Percentiles rank a stretch among this genome's conserved stretches.
Conservation (phyloP, 2,888 invertebrate species). For the Drosophila kanekoi region DNA sequence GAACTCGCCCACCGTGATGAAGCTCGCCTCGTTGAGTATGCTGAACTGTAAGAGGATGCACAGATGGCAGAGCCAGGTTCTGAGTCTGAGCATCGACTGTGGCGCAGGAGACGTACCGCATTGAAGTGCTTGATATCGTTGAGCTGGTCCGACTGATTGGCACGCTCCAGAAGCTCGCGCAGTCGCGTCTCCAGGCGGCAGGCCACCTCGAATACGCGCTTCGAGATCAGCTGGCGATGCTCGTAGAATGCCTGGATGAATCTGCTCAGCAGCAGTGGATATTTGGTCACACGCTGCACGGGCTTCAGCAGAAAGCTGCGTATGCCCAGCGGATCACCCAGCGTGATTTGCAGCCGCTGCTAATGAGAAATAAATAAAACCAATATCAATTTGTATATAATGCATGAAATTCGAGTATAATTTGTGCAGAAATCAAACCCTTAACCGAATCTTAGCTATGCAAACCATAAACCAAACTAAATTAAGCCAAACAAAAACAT, state of each 20-base stretch:
- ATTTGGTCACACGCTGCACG: constrained; percentile 42
- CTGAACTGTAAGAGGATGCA: constrained; percentile 18
- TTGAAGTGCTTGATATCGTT: constrained; percentile 49
- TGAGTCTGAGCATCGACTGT: neutral
- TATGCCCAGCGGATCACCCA: constrained; percentile 42
- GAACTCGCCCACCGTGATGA: constrained; percentile 39
- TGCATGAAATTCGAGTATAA: neutral
- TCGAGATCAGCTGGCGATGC: constrained; percentile 37
- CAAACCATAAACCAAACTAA: too few relatives aligned
- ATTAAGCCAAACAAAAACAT: too few relatives aligned
- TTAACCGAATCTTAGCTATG: too few relatives aligned
- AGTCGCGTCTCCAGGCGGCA: constrained; percentile 41
- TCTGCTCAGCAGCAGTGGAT: constrained; percentile 36
- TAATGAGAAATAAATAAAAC: neutral
- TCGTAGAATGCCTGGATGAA: constrained; percentile 32
- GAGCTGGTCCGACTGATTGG: constrained; percentile 46
- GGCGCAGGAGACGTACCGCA: constrained; percentile 25
- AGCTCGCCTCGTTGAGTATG: constrained; percentile 30
- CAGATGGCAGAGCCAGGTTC: neutral
- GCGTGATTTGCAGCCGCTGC: constrained; percentile 40
- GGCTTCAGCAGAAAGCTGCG: constrained; percentile 49
- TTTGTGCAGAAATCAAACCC: too few relatives aligned
- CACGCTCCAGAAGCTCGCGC: constrained; percentile 36
- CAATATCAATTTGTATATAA: neutral
- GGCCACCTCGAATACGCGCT: constrained; percentile 25